Conservation (phyloP, 2,888 invertebrate genomes). For the Leucophora obtusa region DNA sequence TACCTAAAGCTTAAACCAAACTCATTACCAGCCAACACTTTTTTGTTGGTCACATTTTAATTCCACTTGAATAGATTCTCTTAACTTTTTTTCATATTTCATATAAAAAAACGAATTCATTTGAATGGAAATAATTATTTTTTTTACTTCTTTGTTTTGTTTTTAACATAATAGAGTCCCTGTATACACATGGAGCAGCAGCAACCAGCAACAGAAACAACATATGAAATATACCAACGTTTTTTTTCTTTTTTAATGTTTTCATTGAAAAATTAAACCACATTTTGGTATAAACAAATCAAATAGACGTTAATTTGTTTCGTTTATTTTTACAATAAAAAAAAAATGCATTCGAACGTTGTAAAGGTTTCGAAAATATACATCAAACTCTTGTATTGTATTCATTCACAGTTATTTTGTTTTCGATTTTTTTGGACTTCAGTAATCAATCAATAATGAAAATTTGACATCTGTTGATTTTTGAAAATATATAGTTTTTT, state of each 20-base stretch:
- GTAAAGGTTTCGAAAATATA: neutral
- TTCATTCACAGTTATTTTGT: slow-evolving; percentile 8
- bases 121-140: slow-evolving; percentile 72
- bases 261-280: slow-evolving; percentile 57
- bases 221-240: slow-evolving; percentile 5
- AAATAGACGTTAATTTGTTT: slow-evolving; percentile 59
- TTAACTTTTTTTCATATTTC: slow-evolving; percentile 60
- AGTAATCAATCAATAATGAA: slow-evolving; percentile 54
- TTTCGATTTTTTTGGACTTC: slow-evolving; percentile 27
- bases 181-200: slow-evolving; percentile 44
- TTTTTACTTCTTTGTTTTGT: slow-evolving; percentile 41
- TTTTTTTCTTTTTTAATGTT: slow-evolving; percentile 41
- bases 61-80: slow-evolving; percentile 73
- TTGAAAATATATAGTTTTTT: slow-evolving; percentile 2
- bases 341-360: neutral
- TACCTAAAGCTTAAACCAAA: slow-evolving; percentile 36
- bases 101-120: slow-evolving; percentile 69
- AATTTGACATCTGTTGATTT: slow-evolving; percentile 61
- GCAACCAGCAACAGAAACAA: slow-evolving; percentile 33
- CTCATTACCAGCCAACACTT: slow-evolving; percentile 61
- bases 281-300: slow-evolving; percentile 61
- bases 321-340: slow-evolving; percentile 43
- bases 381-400: slow-evolving; percentile 9
- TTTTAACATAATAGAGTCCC: slow-evolving; percentile 43
- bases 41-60: slow-evolving; percentile 74